A percentile compares a stretch with the other conserved stretches of the same genome.
These are phyloP conservation scores for Laupala kohalensis DNA, from an alignment of 1,140 invertebrate species.

Conservation along the genomic window DNA sequence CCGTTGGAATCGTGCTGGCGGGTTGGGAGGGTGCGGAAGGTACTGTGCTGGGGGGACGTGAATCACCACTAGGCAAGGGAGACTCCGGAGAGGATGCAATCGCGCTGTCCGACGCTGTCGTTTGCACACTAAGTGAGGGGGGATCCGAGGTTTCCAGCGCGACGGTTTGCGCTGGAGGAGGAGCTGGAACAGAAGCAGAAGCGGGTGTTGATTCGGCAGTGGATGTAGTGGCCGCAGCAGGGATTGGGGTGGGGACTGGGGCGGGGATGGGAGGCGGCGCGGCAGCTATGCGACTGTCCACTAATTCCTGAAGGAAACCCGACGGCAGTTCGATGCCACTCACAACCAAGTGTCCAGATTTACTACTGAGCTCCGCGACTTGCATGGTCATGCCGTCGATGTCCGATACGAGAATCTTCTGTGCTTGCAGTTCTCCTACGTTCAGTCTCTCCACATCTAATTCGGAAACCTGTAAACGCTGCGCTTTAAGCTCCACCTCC, in stretches of 20 bases:
- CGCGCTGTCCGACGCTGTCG: too few species aligned
- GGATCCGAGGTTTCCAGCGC: not conserved
- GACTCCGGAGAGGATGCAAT: too few species aligned
- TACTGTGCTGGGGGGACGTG: too few species aligned
- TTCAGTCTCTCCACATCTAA: constrained; percentile 60
- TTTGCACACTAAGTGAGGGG: not conserved
- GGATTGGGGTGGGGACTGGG: not conserved
- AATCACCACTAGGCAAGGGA: too few species aligned
- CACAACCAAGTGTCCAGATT: constrained; percentile 45
- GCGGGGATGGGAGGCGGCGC: not conserved
- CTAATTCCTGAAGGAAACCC: constrained; percentile 43
- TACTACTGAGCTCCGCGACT: constrained; percentile 48
- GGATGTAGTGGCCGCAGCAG: not conserved
- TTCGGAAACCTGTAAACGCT: constrained; percentile 50
- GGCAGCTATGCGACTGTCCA: not conserved
- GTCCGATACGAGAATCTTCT: constrained; percentile 63
- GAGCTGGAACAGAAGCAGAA: not conserved
- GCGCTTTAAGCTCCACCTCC: constrained; percentile 31
- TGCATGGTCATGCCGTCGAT: constrained; percentile 56
- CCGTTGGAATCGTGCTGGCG: not conserved
- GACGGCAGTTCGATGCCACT: constrained; percentile 49
- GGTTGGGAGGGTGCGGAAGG: not conserved
- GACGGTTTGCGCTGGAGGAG: not conserved
- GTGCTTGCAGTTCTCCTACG: constrained; percentile 59
- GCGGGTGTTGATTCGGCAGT: not conserved